Percentiles rank a stretch among this genome's conserved stretches.
Evolutionary conservation across 1,140 invertebrate species (phyloP).

Genomic region (Tetragnatha versicolor): DNA sequence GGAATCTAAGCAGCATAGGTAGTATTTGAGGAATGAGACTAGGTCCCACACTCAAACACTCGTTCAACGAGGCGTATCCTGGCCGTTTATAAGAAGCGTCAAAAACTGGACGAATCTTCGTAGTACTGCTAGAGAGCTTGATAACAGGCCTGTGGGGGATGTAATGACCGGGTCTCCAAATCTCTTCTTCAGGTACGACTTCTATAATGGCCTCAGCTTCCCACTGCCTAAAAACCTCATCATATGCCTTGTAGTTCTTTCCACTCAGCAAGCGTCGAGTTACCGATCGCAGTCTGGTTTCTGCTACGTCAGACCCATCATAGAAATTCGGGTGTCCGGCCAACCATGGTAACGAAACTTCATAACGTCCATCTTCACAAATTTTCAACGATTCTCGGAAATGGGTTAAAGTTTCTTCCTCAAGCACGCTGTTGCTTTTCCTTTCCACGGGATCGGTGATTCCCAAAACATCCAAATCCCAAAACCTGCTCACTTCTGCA

Average conservation of each 20-base stretch:
- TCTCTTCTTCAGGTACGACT: neutral
- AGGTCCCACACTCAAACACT: conserved; percentile 14
- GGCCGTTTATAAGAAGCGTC: conserved; percentile 1
- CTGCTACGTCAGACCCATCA: conserved; percentile 13
- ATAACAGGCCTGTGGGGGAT: neutral
- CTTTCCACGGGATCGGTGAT: conserved; percentile 6
- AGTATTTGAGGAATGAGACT: conserved; percentile 1
- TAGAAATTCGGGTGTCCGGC: conserved; percentile 18
- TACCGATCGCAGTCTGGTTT: conserved; percentile 1
- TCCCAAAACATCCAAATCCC: conserved; percentile 17
- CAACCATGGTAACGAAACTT: conserved; percentile 11
- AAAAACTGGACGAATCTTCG: conserved; percentile 6
- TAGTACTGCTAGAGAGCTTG: neutral
- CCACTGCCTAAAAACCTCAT: conserved; percentile 8
- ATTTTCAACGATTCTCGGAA: conserved; percentile 6
- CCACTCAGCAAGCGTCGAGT: conserved; percentile 9
- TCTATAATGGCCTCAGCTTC: neutral
- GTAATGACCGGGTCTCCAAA: neutral
- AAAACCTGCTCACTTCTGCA: neutral
- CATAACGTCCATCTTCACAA: neutral
- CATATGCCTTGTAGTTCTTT: conserved; percentile 1
- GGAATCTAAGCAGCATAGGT: conserved; percentile 6
- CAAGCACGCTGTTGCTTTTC: conserved; percentile 1
- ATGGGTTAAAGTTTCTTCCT: conserved; percentile 22
- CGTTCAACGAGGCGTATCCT: conserved; percentile 28